Base-by-base conservation (phyloP, 2,797 vertebrate species). In the Characodon lateralis region DNA sequence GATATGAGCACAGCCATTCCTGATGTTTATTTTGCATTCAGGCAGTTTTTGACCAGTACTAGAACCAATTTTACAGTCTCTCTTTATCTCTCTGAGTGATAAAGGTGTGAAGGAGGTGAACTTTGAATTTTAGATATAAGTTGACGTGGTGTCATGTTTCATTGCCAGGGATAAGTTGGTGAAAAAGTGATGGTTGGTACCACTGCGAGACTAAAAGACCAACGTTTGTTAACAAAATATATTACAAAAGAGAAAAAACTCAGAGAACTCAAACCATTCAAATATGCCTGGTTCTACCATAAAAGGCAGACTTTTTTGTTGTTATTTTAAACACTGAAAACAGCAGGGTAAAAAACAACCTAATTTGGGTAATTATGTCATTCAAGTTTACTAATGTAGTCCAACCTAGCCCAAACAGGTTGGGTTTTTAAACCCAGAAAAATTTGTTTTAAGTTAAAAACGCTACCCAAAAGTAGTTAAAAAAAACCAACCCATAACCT, bases 71-170 rank as follows among this genome's bases (percentile, higher is more conserved):
- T 71, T 35, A 74, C 65, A 35, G 16, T 58, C 16, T 1, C n/a
- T 7, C 41, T 46, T 83, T 88, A 83, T 89, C 86, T 81, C 51
- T 63, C 6, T 22, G 65, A 46, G 6, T 79, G 77, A 55, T 51
- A 46, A 65, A 50, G 13, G 69, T 7, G 69, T 66, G 53, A 78
- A 79, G 72, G 71, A 76, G 53, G 39, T 81, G 89, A 84, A 89
- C 88, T 81, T 79, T 89, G 87, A 83, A 80, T 69, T 72, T 16
- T 5, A 4, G 69, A 35, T 78, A 79, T 75, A 24, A 2, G 61
- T 73, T 74, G 85, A 82, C 82, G 41, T 75, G 76, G 78, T 87
- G 66, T 81, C 77, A 71, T 35, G 81, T 91, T 78, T 82, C 77
- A 63, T 31, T 43, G 13, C 24, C 5, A 26, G 75, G 65, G 78